These are phyloP conservation scores for Scolopax mira DNA, from an alignment of 2,113 vertebrate genomes.

Conservation along the genomic window DNA sequence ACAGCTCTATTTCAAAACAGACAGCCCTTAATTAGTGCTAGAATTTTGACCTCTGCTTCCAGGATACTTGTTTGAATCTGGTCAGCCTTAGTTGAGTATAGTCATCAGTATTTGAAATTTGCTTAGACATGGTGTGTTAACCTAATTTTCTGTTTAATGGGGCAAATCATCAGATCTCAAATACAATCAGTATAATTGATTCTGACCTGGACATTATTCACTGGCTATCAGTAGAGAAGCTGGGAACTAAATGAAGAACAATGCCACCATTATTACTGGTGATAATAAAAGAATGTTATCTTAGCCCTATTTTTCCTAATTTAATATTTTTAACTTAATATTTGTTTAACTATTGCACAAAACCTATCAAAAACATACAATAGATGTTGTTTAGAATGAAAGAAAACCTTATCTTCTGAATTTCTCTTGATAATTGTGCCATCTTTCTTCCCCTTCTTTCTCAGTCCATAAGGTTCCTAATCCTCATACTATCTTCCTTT, in stretches of 20 bases:
- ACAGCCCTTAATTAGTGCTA: not conserved
- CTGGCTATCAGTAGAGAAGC: not conserved
- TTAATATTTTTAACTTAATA: not conserved
- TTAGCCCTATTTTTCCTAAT: not conserved
- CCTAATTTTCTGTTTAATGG: not conserved
- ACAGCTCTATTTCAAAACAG: not conserved
- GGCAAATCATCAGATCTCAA: not conserved
- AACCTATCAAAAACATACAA: not conserved
- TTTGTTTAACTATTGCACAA: not conserved
- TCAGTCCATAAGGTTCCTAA: not conserved
- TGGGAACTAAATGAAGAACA: not conserved
- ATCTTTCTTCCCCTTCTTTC: not conserved
- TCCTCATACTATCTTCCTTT: not conserved
- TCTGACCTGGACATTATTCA: not conserved
- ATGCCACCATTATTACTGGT: not conserved
- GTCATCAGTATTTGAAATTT: not conserved
- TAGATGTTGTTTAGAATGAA: not conserved
- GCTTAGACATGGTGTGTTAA: not conserved
- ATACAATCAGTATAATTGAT: not conserved
- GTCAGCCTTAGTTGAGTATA: not conserved
- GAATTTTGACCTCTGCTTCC: not conserved
- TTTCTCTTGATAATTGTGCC: not conserved
- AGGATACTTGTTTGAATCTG: not conserved
- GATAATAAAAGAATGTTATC: not conserved
- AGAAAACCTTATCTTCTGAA: not conserved